A percentile compares a stretch with the other conserved stretches of the same genome.
Evolutionary conservation across 2,797 vertebrate species (phyloP).

Genomic region (Rhabdophis nuchalis): DNA sequence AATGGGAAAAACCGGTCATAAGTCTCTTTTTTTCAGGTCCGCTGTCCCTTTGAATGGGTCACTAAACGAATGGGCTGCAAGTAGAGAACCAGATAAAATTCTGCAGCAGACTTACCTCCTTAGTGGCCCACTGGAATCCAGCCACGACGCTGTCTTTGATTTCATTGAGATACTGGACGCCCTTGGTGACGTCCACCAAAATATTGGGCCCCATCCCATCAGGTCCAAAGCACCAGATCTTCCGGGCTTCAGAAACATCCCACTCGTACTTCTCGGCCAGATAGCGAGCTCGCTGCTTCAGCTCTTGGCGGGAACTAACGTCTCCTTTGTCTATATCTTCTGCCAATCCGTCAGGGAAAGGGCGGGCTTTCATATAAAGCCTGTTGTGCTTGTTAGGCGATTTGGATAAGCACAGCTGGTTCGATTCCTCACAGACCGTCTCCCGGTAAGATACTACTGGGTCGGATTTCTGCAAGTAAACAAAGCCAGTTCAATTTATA

Average conservation of each 20-base stretch:
- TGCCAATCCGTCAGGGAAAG: conserved; percentile 52
- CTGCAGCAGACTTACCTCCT: conserved; percentile 42
- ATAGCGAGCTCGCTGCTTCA: conserved; percentile 40
- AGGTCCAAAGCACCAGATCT: conserved; percentile 57
- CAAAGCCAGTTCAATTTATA: background rate
- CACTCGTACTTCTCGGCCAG: conserved; percentile 55
- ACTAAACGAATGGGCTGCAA: background rate
- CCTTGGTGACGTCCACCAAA: conserved; percentile 47
- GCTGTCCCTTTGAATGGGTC: background rate
- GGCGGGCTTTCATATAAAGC: conserved; percentile 47
- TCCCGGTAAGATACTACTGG: conserved; percentile 52
- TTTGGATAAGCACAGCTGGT: conserved; percentile 48
- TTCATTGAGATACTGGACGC: conserved; percentile 58
- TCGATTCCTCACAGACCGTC: conserved; percentile 51
- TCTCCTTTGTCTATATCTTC: conserved; percentile 42
- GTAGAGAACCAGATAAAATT: background rate
- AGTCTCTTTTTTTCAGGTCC: background rate
- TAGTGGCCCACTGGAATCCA: conserved; percentile 58
- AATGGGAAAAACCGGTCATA: background rate
- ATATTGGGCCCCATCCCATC: conserved; percentile 44
- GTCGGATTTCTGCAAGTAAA: conserved; percentile 54
- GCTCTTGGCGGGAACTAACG: conserved; percentile 34
- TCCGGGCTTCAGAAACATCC: conserved; percentile 47
- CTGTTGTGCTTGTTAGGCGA: conserved; percentile 55
- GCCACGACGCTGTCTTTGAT: conserved; percentile 55